A percentile compares a stretch with the other conserved stretches of the same genome.
Evolutionary conservation across 2,113 vertebrate genomes (phyloP).

Genomic region (Zapornia atra): DNA sequence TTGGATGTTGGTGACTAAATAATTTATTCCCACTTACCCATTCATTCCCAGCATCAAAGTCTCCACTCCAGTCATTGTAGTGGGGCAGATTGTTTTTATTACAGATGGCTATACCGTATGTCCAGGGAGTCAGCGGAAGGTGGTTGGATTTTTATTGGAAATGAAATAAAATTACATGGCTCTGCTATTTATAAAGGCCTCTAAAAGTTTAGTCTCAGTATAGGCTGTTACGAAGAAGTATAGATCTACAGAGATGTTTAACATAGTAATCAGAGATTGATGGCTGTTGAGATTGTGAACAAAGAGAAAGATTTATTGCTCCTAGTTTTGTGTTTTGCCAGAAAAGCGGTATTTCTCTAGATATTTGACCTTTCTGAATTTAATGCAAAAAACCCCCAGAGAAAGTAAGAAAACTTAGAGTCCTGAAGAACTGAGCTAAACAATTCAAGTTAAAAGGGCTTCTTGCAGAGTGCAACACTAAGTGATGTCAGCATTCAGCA

Average conservation of each 20-base stretch:
- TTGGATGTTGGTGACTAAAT: neutral
- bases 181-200: neutral
- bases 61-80: neutral
- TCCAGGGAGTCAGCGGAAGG: neutral
- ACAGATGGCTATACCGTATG: neutral
- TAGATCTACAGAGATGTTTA: neutral
- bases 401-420: neutral
- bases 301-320: neutral
- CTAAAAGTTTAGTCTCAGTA: neutral
- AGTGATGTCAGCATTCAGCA: neutral
- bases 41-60: neutral
- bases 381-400: neutral
- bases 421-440: neutral
- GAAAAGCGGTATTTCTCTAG: neutral
- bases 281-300: neutral
- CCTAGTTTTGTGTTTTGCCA: neutral
- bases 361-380: neutral
- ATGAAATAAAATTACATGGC: neutral
- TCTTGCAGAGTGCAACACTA: neutral
- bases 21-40: neutral
- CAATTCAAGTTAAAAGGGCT: neutral
- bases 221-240: neutral
- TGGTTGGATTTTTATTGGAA: neutral
- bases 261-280: neutral
- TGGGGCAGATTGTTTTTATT: neutral